Evolutionary conservation across 2,888 invertebrate genomes (phyloP).

Genomic region (Byasa hedistus): DNA sequence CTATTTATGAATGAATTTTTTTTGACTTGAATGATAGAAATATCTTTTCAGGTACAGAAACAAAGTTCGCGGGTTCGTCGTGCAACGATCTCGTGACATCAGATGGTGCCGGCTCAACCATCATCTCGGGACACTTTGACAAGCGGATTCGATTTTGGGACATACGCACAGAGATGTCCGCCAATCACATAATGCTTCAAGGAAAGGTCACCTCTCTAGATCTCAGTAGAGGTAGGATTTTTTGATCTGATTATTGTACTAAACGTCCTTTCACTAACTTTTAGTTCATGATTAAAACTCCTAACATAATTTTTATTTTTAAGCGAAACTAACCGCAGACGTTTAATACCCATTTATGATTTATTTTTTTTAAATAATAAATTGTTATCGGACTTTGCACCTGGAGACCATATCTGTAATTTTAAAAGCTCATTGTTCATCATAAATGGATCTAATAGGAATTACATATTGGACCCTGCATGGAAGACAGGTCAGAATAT

Average conservation of each 20-base stretch:
- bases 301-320: neutral
- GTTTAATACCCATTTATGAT: neutral
- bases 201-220: conserved; percentile 97
- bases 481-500: too few relatives aligned
- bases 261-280: neutral
- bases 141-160: conserved; percentile 99
- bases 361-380: neutral
- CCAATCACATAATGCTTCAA: conserved; percentile 92
- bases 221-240: conserved; percentile 88
- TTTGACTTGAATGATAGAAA: neutral
- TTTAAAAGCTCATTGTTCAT: too few relatives aligned
- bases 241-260: neutral
- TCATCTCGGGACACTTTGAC: conserved; percentile 99
- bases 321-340: too few relatives aligned
- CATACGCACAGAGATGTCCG: conserved; percentile 90
- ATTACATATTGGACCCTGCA: too few relatives aligned
- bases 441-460: too few relatives aligned
- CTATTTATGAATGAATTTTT: neutral
- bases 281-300: neutral
- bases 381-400: neutral
- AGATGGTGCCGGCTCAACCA: conserved; percentile 91
- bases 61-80: conserved; percentile 97
- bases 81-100: conserved; percentile 97
- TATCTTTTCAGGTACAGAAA: conserved; percentile 85
- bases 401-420: too few relatives aligned